phyloP scores from a whole-genome alignment of 37 sponge, comb jelly and placozoan genomes.

The Aplysina aerophoba region DNA sequence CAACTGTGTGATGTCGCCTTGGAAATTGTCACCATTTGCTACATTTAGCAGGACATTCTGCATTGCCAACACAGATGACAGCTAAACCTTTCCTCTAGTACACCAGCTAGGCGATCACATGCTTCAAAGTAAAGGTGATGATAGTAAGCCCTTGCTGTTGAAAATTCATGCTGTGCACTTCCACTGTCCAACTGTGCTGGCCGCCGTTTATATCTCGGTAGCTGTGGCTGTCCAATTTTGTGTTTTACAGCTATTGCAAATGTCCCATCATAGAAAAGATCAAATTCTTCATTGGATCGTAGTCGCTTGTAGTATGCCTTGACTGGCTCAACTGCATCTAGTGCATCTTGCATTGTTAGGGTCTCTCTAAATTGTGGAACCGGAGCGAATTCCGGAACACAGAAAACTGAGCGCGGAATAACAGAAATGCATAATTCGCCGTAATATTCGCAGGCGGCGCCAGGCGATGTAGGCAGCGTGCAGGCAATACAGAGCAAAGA shows the following conservation, averaged over 20 bases:
- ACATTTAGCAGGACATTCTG: conserved; percentile 49
- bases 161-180: conserved; percentile 33
- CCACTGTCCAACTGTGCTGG: conserved; percentile 51
- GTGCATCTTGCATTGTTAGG: conserved; percentile 51
- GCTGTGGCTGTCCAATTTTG: conserved; percentile 39
- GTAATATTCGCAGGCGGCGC: background rate
- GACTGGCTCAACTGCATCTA: conserved; percentile 51
- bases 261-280: conserved; percentile 41
- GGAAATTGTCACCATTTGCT: conserved; percentile 34
- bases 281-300: conserved; percentile 42
- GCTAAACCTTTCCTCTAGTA: conserved; percentile 50
- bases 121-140: conserved; percentile 57
- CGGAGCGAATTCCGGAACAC: conserved; percentile 22
- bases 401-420: no score
- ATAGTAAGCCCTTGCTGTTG: conserved; percentile 40
- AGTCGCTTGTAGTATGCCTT: conserved; percentile 40
- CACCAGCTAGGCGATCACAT: conserved; percentile 52
- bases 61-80: conserved; percentile 34
- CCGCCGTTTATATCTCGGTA: conserved; percentile 57
- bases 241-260: conserved; percentile 27
- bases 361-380: conserved; percentile 43
- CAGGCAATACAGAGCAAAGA: no score
- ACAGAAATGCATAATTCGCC: conserved; percentile 7
- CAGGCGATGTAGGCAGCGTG: background rate
- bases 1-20: conserved; percentile 24